Evolutionary conservation across 2,888 invertebrate genomes (phyloP), one percentile per base, ranked within the genome.

Genomic region (Meloe dianella): DNA sequence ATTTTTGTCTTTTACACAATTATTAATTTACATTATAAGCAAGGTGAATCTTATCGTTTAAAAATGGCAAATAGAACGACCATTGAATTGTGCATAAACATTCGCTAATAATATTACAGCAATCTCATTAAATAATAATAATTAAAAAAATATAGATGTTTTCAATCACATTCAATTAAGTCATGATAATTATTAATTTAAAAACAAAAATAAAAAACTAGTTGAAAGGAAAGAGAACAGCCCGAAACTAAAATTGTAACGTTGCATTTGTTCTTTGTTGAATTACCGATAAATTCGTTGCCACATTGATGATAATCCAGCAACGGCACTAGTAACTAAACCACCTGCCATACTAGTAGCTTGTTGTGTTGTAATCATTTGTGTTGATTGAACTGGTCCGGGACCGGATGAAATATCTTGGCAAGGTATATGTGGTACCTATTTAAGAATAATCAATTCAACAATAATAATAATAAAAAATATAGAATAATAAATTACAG

Each of bases 261-360:
- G n/a, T n/a, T n/a, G n/a, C n/a, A n/a, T n/a, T n/a, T n/a, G n/a
- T 29, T 12, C 2, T 6, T 35, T 24, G 14, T 80, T 82, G 9
- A 22, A 22, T 22, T 51, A 51, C 10, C 47, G 47, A 51, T 51
- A 51, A 10, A 51, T 51, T 10, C 47, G 47, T 51, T 92, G 89
- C 90, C 93, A 92, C 78, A 95, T 87, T 65, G 94, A 94, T 57
- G 91, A 92, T 73, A 95, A 86, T 71, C 93, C 91, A 65, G 93
- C 92, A 62, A 93, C 93, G 29, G 94, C 93, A 76, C 94, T 93
- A 65, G 92, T 91, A 76, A 94, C 90, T 24, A 94, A 86, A 62
- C 93, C 91, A 30, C 90, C 91, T 51, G 91, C 91, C 72, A 91
- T 87, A 84, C 89, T 87, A 72, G 83, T 76, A 54, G 86, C 85